Evolutionary conservation across 1,140 invertebrate genomes (phyloP), one percentile per base, ranked within the genome.

Genomic region (Neomicropteryx cornuta): DNA sequence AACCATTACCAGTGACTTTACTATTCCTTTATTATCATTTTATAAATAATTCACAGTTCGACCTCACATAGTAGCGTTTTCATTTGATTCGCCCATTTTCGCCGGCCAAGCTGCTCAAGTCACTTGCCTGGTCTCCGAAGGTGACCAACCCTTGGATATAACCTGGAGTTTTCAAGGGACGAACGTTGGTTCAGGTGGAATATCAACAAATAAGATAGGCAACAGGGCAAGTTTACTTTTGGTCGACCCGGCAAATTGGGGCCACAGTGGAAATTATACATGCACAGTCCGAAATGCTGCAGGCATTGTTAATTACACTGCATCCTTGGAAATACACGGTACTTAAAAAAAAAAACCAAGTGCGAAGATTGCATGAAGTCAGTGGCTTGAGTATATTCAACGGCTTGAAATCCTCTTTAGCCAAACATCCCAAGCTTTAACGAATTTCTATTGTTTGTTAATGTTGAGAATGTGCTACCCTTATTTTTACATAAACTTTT

Each of bases 101-200:
- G 77, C 77, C 50, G 82, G 81, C 31, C 79, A 81, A 55, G 72
- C 80, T 39, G 77, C 76, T 45, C 79, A 81, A 54, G 70, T 84
- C 45, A 73, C 78, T 45, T 87, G 83, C 61, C 75, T 79, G 54
- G 75, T 83, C 43, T 60, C 87, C 1, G 77, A 81, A 48, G 90
- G 90, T 3, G 89, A 93, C 62, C 74, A 76, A 50, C 89, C 88
- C 2, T 71, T 93, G 38, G 79, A 83, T 45, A 77, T 92, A 37
- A 73, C 77, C 16, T 92, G 88, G 81, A 70, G 62, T 50, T 68
- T 71, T 48, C 75, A 79, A 52, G 77, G 75, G 51, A 77, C 76
- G 39, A 64, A 72, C 48, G 58, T 71, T 36, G 66, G 70, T 46
- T 64, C 73, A 47, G 63, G 70, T 48, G 71, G 71, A 47, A 68